Base-by-base conservation (phyloP, 1,140 invertebrate genomes). In the Ridgeia piscesae region DNA sequence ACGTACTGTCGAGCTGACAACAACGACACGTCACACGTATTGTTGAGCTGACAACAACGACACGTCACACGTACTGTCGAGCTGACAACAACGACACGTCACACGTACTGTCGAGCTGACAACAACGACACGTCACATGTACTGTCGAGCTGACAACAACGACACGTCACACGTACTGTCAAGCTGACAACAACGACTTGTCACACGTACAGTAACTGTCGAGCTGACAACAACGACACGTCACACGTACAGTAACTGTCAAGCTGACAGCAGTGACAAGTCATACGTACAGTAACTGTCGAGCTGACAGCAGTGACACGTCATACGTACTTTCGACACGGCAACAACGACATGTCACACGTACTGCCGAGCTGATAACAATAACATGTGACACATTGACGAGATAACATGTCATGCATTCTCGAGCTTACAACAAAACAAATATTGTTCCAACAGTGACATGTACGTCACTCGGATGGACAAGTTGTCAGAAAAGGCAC, bases 11-110 rank as follows among this genome's bases (percentile, higher is more conserved):
- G n/a, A n/a, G n/a, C n/a, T n/a, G n/a, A n/a, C n/a, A n/a, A n/a
- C n/a, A n/a, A n/a, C n/a, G n/a, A 91, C n/a, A 94, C 95, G 91
- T 95, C 95, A 94, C 95, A 95, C 92, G 95, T 94, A 4, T 94
- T 94, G 91, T 95, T 95, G 17, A 95, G n/a, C 92, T 93, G 89
- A 34, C 89, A 89, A 34, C 89, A 89, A 89, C 14, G 89, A 89
- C 34, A 6, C n/a, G 34, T 34, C 34, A 34, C 89, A 8, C 9
- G n/a, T n/a, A n/a, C n/a, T n/a, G n/a, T n/a, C n/a, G n/a, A n/a
- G n/a, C n/a, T n/a, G n/a, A n/a, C n/a, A n/a, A n/a, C n/a, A n/a
- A n/a, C n/a, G n/a, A 91, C n/a, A 94, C 95, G 91, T 95, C 95
- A 94, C 95, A 95, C 92, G 95, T 94, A 4, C 95, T 94, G 91